These are phyloP conservation scores for Metridium senile DNA, from an alignment of 92 coral and sea anemone species.

Conservation along the genomic window DNA sequence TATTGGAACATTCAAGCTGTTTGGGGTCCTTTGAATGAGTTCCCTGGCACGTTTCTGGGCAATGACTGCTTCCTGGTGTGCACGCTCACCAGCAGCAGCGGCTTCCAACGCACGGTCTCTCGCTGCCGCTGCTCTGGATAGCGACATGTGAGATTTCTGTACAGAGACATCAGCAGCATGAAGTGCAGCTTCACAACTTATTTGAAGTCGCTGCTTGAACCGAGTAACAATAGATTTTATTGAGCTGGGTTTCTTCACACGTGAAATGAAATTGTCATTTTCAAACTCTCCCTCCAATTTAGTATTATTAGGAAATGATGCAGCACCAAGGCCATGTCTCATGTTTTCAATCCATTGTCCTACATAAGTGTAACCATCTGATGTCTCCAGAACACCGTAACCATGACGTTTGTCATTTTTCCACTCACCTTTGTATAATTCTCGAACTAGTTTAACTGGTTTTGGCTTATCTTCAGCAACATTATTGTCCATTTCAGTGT, in stretches of 20 bases:
- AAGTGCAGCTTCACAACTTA: conserved; percentile 83
- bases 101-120: conserved; percentile 82
- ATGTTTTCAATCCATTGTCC: conserved; percentile 88
- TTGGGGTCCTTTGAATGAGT: conserved; percentile 53
- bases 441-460: conserved; percentile 57
- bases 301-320: conserved; percentile 66
- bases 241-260: conserved; percentile 73
- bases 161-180: conserved; percentile 77
- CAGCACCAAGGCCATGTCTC: conserved; percentile 86
- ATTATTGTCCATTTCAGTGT: conserved; percentile 38
- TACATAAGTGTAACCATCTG: conserved; percentile 67
- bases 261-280: conserved; percentile 57
- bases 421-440: conserved; percentile 85
- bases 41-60: conserved; percentile 67
- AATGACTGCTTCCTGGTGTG: conserved; percentile 66
- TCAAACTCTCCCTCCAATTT: conserved; percentile 87
- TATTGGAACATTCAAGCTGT: conserved; percentile 27
- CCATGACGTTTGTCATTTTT: conserved; percentile 89
- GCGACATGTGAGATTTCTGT: conserved; percentile 84
- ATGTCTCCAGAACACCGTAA: conserved; percentile 69
- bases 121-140: conserved; percentile 84
- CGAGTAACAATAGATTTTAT: conserved; percentile 79
- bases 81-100: conserved; percentile 69
- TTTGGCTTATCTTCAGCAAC: conserved; percentile 10
- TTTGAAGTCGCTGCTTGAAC: conserved; percentile 72